Base-by-base conservation (phyloP, 2,888 invertebrate genomes). In the Drosophila borborema region DNA sequence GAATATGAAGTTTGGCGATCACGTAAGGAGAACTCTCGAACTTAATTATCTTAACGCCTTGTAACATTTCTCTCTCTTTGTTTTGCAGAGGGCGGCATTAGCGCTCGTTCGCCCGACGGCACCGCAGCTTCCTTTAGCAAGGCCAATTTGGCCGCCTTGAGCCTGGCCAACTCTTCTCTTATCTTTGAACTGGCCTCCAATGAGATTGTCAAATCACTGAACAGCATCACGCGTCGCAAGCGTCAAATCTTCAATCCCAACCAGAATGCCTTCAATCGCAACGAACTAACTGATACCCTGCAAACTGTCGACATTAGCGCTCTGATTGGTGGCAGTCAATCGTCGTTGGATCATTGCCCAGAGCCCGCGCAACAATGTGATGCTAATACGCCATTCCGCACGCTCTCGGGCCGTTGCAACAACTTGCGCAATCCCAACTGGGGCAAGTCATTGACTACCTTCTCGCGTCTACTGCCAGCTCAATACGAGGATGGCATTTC, bases 41-140 rank as follows among this genome's bases (percentile, higher is more conserved):
- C 2, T 34, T 3, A 18, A 9, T 10, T 10, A 8, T 34, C 0
- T 2, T 1, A 41, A 7, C 8, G 2, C 41, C 7, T 9, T 4
- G 4, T 6, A 31, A 23, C 1, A 12, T 1, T 1, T 28, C 12
- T 16, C 28, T 43, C 1, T 48, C 4, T 23, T 1, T 48, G 92
- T 18, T 1, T 92, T 92, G 10, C 82, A 96, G 97, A 95, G 91
- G 96, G 96, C 74, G 96, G 96, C 81, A 96, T 97, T 0, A 97
- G 97, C 91, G 97, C 98, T 0, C 97, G 96, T 87, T 97, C 97
- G 0, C 96, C 98, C 0, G 95, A 96, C 16, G 98, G 98, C 4
- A 97, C 96, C 0, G 97, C 97, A 1, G 98, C 97, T 1, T 97
- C 97, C 0, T 98, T 98, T 93, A 97, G 97, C 65, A 97, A 98